Conservation (phyloP, 2,797 vertebrate genomes). For the Coccyzus lansbergi region DNA sequence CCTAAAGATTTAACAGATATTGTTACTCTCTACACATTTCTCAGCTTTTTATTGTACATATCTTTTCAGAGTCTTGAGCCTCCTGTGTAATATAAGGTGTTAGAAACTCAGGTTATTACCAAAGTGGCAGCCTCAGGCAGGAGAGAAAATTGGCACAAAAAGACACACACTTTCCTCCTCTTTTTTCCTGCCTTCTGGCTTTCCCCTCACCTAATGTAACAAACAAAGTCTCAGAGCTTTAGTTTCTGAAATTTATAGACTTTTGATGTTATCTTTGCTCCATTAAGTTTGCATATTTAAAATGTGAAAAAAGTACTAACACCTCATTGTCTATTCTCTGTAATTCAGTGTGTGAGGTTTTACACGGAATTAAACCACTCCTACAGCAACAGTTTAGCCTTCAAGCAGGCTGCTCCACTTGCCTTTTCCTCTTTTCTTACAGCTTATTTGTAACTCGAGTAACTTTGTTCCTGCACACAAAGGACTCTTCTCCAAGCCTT, state of each 20-base stretch:
- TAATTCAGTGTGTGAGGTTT: background rate
- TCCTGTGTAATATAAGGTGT: slow-evolving; percentile 68
- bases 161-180: background rate
- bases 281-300: background rate
- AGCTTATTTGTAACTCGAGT: background rate
- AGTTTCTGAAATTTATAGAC: background rate
- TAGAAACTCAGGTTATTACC: slow-evolving; percentile 70
- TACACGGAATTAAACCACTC: background rate
- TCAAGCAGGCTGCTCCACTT: background rate
- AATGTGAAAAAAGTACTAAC: background rate
- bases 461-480: background rate
- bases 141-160: slow-evolving; percentile 52
- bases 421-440: background rate
- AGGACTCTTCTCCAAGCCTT: background rate
- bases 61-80: slow-evolving; percentile 45
- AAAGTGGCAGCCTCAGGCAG: slow-evolving; percentile 63
- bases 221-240: background rate
- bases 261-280: background rate
- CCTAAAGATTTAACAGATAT: slow-evolving; percentile 12
- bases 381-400: background rate
- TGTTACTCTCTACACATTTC: background rate
- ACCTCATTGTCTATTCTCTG: background rate
- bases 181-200: slow-evolving; percentile 22
- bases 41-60: slow-evolving; percentile 63
- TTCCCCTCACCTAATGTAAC: background rate